Base-by-base conservation (phyloP, 2,113 vertebrate species). In the Colistium nudipinnis region DNA sequence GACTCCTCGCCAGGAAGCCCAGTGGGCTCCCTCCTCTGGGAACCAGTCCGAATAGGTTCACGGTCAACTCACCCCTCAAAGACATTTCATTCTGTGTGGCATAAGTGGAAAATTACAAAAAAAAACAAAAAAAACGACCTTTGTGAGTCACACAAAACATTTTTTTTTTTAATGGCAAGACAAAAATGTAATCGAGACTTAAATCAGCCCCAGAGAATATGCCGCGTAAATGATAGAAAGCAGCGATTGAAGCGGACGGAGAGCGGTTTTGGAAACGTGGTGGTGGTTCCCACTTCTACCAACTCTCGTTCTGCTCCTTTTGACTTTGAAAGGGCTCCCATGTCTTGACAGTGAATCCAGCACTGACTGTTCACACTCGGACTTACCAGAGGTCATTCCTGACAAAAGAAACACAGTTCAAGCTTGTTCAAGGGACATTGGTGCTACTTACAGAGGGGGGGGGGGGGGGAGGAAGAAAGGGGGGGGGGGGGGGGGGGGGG, bases 131-230 rank as follows among this genome's bases (percentile, higher is more conserved):
- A n/a, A 45, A 69, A 56, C 9, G 11, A 3, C 10, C 33, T 2
- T 4, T 53, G 60, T 61, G 10, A 78, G 47, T 71, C 76, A 67
- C 73, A 83, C 67, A 76, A 85, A 85, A 81, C 70, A 36, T 39
- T n/a, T n/a, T n/a, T n/a, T n/a, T 19, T 36, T 86, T 90, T 87
- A 82, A 82, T 89, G 59, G 65, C 30, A 59, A 52, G 59, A 69
- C n/a, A 54, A 74, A 71, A 55, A 44, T 51, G 62, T 12, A 53
- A 73, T 65, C 41, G 64, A 68, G 61, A 45, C 30, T 31, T n/a
- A 25, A 3, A 19, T 60, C 70, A 67, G 68, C 51, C 61, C 67
- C 67, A 59, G 55, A 78, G 55, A 81, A 70, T 61, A 73, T 61
- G 51, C 39, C 24, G 3, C 63, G 68, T 16, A 81, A 78, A 78